These are phyloP conservation scores for Glossosoma conforme DNA, from an alignment of 1,140 invertebrate genomes.

Conservation along the genomic window DNA sequence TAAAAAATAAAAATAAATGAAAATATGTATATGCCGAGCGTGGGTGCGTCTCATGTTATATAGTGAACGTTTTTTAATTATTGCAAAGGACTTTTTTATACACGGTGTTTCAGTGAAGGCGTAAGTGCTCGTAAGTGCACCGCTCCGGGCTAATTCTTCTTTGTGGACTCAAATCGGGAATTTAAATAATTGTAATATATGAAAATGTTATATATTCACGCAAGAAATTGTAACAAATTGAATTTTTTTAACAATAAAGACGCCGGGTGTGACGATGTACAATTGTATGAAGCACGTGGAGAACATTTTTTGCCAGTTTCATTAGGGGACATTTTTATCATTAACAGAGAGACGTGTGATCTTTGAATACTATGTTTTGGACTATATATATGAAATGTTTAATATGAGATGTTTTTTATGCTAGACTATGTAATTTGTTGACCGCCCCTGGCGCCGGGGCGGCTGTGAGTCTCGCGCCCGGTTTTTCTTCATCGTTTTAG, in stretches of 20 bases:
- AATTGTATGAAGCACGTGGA: neutral
- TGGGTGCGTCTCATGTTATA: too few relatives aligned
- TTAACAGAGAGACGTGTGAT: neutral
- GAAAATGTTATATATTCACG: neutral
- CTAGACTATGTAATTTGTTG: constrained; percentile 21
- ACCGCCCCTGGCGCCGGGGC: too few relatives aligned
- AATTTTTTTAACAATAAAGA: neutral
- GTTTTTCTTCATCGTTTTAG: neutral
- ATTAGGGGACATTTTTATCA: neutral
- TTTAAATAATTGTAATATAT: neutral
- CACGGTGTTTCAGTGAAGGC: too few relatives aligned
- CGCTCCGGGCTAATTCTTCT: too few relatives aligned
- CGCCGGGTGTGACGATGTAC: neutral
- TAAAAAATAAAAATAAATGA: too few relatives aligned
- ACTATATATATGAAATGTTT: constrained; percentile 11
- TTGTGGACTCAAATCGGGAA: neutral
- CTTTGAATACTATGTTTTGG: constrained; percentile 1
- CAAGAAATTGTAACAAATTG: neutral
- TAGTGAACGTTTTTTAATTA: too few relatives aligned
- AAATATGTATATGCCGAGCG: too few relatives aligned
- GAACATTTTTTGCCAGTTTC: constrained; percentile 2
- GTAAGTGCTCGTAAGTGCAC: too few relatives aligned
- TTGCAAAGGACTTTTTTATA: too few relatives aligned
- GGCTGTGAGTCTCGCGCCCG: too few relatives aligned
- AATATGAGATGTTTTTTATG: constrained; percentile 16